Evolutionary conservation across 2,797 vertebrate genomes (phyloP).

Genomic region (Esox masquinongy): DNA sequence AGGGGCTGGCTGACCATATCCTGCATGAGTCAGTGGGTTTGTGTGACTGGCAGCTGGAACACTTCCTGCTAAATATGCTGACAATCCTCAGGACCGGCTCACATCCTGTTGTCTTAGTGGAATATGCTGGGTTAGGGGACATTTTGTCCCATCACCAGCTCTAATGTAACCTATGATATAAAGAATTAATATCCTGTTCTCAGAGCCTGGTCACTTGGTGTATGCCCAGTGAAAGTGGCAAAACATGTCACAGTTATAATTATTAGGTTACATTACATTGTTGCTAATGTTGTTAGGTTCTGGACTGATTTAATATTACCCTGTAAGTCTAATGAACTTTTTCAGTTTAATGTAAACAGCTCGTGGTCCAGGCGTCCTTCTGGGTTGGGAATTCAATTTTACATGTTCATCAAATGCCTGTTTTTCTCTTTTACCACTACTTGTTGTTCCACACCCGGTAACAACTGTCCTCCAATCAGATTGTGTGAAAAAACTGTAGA

Average conservation of each 20-base stretch:
- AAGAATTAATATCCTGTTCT: constrained; percentile 28
- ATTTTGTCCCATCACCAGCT: constrained; percentile 39
- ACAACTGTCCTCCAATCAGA: constrained; percentile 61
- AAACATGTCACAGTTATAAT: background rate
- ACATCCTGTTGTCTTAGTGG: constrained; percentile 43
- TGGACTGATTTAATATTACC: background rate
- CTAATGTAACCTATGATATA: constrained; percentile 21
- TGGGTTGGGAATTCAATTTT: constrained; percentile 18
- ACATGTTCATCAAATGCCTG: background rate
- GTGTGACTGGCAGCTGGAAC: constrained; percentile 44
- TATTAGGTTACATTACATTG: constrained; percentile 9
- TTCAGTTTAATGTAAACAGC: background rate
- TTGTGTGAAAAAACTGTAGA: constrained; percentile 52
- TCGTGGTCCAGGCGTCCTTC: background rate
- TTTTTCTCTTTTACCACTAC: background rate
- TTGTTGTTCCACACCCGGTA: constrained; percentile 17
- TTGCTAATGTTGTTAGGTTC: background rate
- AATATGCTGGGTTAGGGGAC: constrained; percentile 35
- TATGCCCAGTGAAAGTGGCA: background rate
- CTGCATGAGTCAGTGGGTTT: constrained; percentile 51
- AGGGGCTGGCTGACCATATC: constrained; percentile 53
- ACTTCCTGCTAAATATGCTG: constrained; percentile 51
- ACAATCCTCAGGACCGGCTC: constrained; percentile 43
- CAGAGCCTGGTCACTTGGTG: background rate
- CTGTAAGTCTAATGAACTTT: background rate